Evolutionary conservation across 2,888 invertebrate genomes (phyloP), one percentile per base, ranked within the genome.

Genomic region (Lithophane semibrunnea): DNA sequence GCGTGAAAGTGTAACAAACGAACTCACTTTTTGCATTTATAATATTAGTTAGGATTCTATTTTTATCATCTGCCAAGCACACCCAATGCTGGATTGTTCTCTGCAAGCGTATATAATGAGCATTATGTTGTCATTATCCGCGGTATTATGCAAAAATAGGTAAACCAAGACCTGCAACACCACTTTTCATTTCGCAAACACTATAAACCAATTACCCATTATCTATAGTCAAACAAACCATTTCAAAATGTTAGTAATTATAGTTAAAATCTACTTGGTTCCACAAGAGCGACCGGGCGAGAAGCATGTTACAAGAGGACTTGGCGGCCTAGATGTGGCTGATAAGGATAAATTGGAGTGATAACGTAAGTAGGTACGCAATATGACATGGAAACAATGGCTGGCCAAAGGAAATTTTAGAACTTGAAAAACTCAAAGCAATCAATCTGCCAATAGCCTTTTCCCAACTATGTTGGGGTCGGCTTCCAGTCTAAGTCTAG

Each of bases 281-380:
- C 77, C 75, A 88, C 83, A 87, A 89, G 88, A 88, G 90, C 86
- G 56, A 44, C 85, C 80, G 80, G 83, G 87, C 84, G 87, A 78
- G 81, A 83, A 85, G 75, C 73, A 75, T 75, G 67, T 80, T 81
- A 69, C 76, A 80, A 82, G 76, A 87, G 82, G 84, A 91, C 89
- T 87, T 89, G 91, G 81, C 90, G 93, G 83, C 92, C 93, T 92
- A 93, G 92, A 92, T 92, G 86, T 80, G 10, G 47, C 86, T 86
- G 93, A 94, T 93, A 94, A 94, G 89, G 89, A 76, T 86, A 85
- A 90, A 90, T 90, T 91, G 90, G 78, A 87, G 72, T 82, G 82
- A 77, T 85, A 85, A 85, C 71, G n/a, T 37, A 18, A 4, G 47
- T 18, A 58, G 0, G 10, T 18, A 67, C 52, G 71, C 67, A 84